These are phyloP conservation scores for Lagorchestes hirsutus DNA, from an alignment of 2,797 vertebrate genomes.

Conservation along the genomic window DNA sequence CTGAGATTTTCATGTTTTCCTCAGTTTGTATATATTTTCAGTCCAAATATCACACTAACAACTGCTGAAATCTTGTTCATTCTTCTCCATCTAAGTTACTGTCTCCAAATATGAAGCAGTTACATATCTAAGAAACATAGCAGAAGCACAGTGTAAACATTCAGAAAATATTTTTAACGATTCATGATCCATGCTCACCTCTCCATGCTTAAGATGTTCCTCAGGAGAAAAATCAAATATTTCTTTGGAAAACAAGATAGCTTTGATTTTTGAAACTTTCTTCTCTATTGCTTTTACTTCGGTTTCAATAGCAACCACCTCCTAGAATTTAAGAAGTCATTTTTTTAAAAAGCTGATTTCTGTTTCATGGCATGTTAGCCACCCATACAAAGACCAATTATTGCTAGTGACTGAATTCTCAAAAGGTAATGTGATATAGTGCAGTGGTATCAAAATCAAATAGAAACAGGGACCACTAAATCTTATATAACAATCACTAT, in stretches of 20 bases:
- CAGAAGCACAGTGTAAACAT: background rate
- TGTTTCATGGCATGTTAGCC: background rate
- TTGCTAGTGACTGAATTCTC: background rate
- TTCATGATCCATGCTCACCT: constrained; percentile 85
- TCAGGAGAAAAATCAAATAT: constrained; percentile 88
- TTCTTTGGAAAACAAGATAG: constrained; percentile 90
- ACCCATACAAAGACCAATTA: background rate
- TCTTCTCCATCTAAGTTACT: background rate
- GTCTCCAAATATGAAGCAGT: background rate
- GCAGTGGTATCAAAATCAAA: background rate
- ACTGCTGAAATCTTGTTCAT: background rate
- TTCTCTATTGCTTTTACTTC: constrained; percentile 92
- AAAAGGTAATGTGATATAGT: background rate
- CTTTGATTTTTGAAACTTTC: constrained; percentile 90
- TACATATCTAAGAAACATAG: constrained; percentile 24
- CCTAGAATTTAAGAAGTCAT: constrained; percentile 85
- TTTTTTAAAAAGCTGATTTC: background rate
- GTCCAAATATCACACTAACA: background rate
- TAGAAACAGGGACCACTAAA: background rate
- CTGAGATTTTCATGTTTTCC: background rate
- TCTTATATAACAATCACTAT: background rate
- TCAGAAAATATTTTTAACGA: constrained; percentile 17
- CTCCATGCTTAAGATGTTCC: constrained; percentile 90
- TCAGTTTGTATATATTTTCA: background rate
- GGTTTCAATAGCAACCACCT: constrained; percentile 92